Percentiles rank a stretch among this genome's conserved stretches.
Evolutionary conservation across 2,797 vertebrate genomes (phyloP).

Genomic region (Pangasius mekongensis): DNA sequence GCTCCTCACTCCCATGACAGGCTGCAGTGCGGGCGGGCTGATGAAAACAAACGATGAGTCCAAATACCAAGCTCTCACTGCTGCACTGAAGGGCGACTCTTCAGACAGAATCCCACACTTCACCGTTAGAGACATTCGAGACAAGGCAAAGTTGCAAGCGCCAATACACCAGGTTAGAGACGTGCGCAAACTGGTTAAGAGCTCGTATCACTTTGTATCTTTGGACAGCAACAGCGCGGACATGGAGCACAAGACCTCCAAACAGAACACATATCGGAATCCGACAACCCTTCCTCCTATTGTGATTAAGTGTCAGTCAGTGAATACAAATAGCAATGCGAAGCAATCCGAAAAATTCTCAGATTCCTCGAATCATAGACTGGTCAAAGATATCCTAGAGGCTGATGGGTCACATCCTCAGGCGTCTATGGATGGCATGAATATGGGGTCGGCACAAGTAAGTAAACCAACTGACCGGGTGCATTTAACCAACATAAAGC

Average conservation of each 20-base stretch:
- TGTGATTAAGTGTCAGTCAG: conserved; percentile 90
- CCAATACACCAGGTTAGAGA: conserved; percentile 94
- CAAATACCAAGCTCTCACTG: conserved; percentile 73
- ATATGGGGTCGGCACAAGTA: conserved; percentile 69
- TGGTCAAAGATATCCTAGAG: conserved; percentile 59
- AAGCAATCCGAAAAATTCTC: conserved; percentile 61
- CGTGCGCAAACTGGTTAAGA: conserved; percentile 92
- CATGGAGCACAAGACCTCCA: conserved; percentile 74
- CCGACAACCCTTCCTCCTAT: conserved; percentile 82
- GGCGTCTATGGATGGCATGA: conserved; percentile 76
- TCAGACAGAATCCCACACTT: conserved; percentile 91
- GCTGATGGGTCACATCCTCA: conserved; percentile 70
- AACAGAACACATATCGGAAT: conserved; percentile 66
- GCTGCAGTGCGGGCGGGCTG: conserved; percentile 61
- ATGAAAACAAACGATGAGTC: conserved; percentile 75
- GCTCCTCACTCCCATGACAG: conserved; percentile 81
- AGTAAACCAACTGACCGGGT: conserved; percentile 75
- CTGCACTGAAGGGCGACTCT: conserved; percentile 76
- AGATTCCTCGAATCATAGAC: conserved; percentile 50
- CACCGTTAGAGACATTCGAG: conserved; percentile 88
- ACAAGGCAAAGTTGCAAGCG: conserved; percentile 84
- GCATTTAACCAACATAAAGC: conserved; percentile 71
- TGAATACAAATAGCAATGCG: conserved; percentile 77
- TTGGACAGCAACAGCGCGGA: conserved; percentile 77
- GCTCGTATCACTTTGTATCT: conserved; percentile 85